Evolutionary conservation across 2,888 invertebrate genomes (phyloP).

Genomic region (Napeogenes sylphis): DNA sequence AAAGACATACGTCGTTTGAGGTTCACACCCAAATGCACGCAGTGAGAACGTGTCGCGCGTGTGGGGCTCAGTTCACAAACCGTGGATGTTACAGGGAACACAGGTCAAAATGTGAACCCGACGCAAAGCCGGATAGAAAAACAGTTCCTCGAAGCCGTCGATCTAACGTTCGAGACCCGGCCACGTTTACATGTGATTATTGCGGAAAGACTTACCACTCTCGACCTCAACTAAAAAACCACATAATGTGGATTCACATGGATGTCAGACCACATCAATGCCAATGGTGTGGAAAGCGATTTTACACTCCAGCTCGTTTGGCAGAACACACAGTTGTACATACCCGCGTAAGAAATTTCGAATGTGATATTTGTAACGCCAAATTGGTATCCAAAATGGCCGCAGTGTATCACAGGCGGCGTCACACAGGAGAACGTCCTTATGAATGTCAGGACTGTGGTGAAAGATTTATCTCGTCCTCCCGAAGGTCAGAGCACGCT

Average conservation of each 20-base stretch:
- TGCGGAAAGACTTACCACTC: conserved; percentile 60
- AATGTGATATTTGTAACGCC: conserved; percentile 73
- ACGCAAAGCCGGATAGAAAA: conserved; percentile 54
- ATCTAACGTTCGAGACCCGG: conserved; percentile 62
- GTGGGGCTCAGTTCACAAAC: conserved; percentile 60
- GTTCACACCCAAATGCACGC: conserved; percentile 63
- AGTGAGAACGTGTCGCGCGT: conserved; percentile 58
- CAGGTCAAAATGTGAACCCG: conserved; percentile 59
- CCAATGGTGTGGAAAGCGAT: conserved; percentile 71
- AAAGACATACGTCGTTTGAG: conserved; percentile 52
- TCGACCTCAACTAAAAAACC: conserved; percentile 63
- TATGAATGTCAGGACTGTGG: conserved; percentile 66
- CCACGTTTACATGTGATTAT: conserved; percentile 60
- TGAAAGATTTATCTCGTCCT: conserved; percentile 63
- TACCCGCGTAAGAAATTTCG: conserved; percentile 70
- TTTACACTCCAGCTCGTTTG: conserved; percentile 69
- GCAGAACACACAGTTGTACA: conserved; percentile 75
- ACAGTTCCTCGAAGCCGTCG: conserved; percentile 48
- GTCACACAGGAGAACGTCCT: conserved; percentile 70
- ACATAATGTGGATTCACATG: conserved; percentile 72
- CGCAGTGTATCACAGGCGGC: conserved; percentile 62
- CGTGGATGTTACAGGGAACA: conserved; percentile 64
- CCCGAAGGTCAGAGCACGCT: conserved; percentile 62
- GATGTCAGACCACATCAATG: conserved; percentile 70
- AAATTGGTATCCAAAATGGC: conserved; percentile 69